These are phyloP conservation scores for Halesus radiatus DNA, from an alignment of 1,140 invertebrate genomes.

Conservation along the genomic window DNA sequence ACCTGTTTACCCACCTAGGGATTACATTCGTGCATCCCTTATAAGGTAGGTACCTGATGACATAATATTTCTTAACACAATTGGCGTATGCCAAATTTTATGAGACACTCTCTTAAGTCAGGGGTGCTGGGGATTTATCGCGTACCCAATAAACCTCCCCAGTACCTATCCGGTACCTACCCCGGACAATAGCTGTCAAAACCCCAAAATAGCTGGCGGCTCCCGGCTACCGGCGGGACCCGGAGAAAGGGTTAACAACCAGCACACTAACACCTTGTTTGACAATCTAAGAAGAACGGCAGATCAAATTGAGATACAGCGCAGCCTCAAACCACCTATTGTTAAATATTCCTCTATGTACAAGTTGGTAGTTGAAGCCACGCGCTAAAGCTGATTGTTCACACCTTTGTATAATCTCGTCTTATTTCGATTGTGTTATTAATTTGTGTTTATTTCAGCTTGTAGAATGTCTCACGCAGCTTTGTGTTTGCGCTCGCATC, in stretches of 20 bases:
- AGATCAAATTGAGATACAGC: conserved; percentile 30
- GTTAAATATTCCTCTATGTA: no score
- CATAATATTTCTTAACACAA: not conserved
- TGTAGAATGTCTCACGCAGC: no score
- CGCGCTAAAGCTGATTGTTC: no score
- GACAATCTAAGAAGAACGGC: conserved; percentile 8
- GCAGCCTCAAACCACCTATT: no score
- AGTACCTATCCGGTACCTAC: not conserved
- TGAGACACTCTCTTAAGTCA: not conserved
- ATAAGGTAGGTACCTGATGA: no score
- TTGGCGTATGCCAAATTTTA: not conserved
- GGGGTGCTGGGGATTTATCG: conserved; percentile 8
- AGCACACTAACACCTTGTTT: conserved; percentile 9
- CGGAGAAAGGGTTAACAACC: conserved; percentile 8
- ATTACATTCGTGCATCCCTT: no score
- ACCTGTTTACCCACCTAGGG: no score
- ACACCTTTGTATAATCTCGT: no score
- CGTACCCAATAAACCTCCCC: conserved; percentile 12
- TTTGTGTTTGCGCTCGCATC: no score
- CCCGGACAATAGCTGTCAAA: conserved; percentile 28
- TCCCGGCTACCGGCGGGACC: not conserved
- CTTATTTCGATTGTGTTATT: no score
- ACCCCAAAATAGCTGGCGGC: not conserved
- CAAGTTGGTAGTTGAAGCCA: no score
- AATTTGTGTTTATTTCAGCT: no score